These are phyloP conservation scores for Fistularia tabacaria DNA, from an alignment of 2,797 vertebrate species.

Conservation along the genomic window DNA sequence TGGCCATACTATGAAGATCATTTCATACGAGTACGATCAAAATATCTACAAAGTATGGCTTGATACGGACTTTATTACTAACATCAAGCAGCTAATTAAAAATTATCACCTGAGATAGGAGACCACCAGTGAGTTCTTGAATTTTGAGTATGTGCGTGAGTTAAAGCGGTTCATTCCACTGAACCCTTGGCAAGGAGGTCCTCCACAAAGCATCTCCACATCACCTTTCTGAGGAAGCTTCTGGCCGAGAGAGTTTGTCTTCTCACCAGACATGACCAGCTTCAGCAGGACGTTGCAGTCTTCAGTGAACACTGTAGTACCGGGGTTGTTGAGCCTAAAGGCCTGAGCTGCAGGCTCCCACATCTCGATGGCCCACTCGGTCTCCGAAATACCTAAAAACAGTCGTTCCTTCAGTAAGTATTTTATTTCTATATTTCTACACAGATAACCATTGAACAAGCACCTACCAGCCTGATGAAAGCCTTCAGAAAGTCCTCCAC, in stretches of 20 bases:
- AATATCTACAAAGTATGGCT: too few relatives aligned
- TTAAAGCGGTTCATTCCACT: constrained; percentile 99
- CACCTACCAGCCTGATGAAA: constrained; percentile 92
- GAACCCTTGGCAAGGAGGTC: constrained; percentile 96
- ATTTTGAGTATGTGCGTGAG: constrained; percentile 95
- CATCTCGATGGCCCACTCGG: constrained; percentile 96
- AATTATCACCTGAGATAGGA: constrained; percentile 90
- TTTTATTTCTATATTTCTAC: neutral
- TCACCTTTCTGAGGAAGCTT: constrained; percentile 94
- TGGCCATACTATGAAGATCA: too few relatives aligned
- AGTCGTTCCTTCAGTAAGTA: neutral
- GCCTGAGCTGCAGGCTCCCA: constrained; percentile 97
- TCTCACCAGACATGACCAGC: constrained; percentile 93
- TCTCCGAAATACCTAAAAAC: constrained; percentile 82
- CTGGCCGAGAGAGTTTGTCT: constrained; percentile 87
- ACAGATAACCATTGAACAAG: neutral
- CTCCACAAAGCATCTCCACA: constrained; percentile 94
- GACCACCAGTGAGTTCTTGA: constrained; percentile 97
- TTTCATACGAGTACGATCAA: too few relatives aligned
- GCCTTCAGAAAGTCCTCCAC: constrained; percentile 92
- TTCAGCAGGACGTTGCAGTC: constrained; percentile 95
- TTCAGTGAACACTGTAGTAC: constrained; percentile 92
- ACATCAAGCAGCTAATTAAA: neutral
- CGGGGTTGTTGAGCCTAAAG: constrained; percentile 92
- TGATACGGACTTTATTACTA: too few relatives aligned